Percentiles rank a stretch among this genome's conserved stretches.
Evolutionary conservation across 2,797 vertebrate species (phyloP).

Genomic region (Champsocephalus gunnari): DNA sequence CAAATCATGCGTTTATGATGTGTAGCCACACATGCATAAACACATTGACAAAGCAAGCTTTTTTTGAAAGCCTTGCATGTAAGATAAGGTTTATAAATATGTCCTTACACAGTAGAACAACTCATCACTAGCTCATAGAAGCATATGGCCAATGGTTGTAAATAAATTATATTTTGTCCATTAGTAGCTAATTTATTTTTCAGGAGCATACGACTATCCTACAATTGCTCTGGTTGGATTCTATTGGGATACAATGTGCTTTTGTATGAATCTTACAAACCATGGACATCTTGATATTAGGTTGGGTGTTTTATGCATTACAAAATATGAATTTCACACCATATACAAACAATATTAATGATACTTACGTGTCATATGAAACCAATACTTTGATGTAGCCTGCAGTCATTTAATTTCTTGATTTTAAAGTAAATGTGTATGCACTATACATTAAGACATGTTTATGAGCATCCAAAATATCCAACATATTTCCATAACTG

Average conservation of each 20-base stretch:
- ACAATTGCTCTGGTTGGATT: conserved; percentile 1
- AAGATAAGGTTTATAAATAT: background rate
- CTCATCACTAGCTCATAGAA: background rate
- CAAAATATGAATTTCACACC: background rate
- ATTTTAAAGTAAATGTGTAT: too few relatives aligned
- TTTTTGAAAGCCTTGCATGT: background rate
- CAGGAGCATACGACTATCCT: background rate
- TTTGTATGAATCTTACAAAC: conserved; percentile 16
- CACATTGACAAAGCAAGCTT: background rate
- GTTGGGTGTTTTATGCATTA: background rate
- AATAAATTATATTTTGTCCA: conserved; percentile 44
- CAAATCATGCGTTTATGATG: background rate
- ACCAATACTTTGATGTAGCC: background rate
- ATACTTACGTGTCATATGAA: background rate
- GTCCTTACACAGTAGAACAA: background rate
- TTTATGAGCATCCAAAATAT: too few relatives aligned
- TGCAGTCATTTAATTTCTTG: background rate
- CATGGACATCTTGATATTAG: conserved; percentile 9
- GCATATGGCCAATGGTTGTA: conserved; percentile 1
- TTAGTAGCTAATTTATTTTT: conserved; percentile 36
- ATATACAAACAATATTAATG: too few relatives aligned
- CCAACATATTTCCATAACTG: too few relatives aligned
- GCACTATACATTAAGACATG: too few relatives aligned
- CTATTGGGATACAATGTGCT: background rate
- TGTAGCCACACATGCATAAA: background rate